phyloP scores from a whole-genome alignment of 2,113 vertebrate genomes.

The Mesitornis unicolor region DNA sequence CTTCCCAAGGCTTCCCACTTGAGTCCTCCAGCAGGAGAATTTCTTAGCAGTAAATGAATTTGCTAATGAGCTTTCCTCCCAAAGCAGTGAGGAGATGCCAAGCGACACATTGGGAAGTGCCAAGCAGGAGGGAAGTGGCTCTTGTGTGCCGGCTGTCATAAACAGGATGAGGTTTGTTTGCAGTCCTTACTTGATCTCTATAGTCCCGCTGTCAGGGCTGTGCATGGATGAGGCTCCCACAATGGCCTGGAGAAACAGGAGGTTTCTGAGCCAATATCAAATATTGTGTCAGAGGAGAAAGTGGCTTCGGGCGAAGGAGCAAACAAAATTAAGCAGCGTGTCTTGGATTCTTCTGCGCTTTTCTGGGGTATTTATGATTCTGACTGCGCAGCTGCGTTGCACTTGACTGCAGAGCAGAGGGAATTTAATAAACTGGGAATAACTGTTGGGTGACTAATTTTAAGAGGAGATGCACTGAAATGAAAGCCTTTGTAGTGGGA shows the following conservation, averaged over 20 bases:
- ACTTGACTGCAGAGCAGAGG: background rate
- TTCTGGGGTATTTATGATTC: constrained; percentile 29
- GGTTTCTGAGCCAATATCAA: constrained; percentile 2
- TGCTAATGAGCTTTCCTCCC: background rate
- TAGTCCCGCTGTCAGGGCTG: background rate
- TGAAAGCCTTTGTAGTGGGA: background rate
- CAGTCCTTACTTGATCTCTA: background rate
- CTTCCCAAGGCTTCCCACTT: background rate
- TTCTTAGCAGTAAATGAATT: background rate
- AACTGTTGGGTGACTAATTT: background rate
- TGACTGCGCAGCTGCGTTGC: background rate
- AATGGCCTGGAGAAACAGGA: background rate
- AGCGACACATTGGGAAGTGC: constrained; percentile 1
- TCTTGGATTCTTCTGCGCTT: background rate
- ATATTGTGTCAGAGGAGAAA: constrained; percentile 2
- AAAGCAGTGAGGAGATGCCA: background rate
- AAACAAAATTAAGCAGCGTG: constrained; percentile 52
- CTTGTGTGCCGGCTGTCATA: background rate
- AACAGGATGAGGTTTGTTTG: background rate
- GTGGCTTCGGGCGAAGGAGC: background rate
- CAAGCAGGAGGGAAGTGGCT: constrained; percentile 36
- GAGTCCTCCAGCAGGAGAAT: background rate
- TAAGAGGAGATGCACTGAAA: background rate
- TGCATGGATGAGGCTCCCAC: background rate
- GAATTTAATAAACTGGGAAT: background rate